phyloP scores from a whole-genome alignment of 1,140 invertebrate species.

The Limonius californicus region DNA sequence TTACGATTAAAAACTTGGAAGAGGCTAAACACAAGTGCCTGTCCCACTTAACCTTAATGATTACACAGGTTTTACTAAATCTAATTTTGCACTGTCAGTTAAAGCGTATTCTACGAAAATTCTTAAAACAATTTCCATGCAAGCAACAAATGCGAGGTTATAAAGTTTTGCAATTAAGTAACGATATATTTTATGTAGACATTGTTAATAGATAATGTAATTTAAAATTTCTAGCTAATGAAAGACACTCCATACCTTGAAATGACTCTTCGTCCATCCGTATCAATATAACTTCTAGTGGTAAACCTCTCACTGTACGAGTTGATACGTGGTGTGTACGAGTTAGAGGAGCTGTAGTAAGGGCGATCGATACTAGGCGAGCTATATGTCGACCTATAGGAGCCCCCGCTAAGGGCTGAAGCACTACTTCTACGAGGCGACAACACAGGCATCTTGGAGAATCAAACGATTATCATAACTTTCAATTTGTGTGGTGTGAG shows the following conservation, averaged over 20 bases:
- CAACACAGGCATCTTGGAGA: slow-evolving; percentile 54
- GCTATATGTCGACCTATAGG: slow-evolving; percentile 51
- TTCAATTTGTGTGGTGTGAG: background rate
- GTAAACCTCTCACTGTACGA: slow-evolving; percentile 49
- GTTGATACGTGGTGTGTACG: slow-evolving; percentile 48
- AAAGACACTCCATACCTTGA: slow-evolving; percentile 41
- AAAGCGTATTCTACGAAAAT: too few species aligned
- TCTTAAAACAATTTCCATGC: too few species aligned
- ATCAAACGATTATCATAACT: background rate
- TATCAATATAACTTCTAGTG: slow-evolving; percentile 48
- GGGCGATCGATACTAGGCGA: slow-evolving; percentile 52
- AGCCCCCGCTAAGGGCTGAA: slow-evolving; percentile 45
- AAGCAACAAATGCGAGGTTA: background rate
- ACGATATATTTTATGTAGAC: too few species aligned
- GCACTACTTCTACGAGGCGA: slow-evolving; percentile 51
- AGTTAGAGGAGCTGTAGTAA: slow-evolving; percentile 49
- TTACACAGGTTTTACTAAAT: too few species aligned
- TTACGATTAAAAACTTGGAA: too few species aligned
- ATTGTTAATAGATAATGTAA: too few species aligned
- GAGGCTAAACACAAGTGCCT: too few species aligned
- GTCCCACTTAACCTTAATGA: too few species aligned
- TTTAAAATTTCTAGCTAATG: too few species aligned
- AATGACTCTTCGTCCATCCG: slow-evolving; percentile 41
- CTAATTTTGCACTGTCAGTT: too few species aligned
- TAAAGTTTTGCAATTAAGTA: too few species aligned